Percentiles rank a stretch among this genome's conserved stretches.
Conservation (phyloP, 1,140 invertebrate genomes). For the Drosophila lacteicornis region DNA sequence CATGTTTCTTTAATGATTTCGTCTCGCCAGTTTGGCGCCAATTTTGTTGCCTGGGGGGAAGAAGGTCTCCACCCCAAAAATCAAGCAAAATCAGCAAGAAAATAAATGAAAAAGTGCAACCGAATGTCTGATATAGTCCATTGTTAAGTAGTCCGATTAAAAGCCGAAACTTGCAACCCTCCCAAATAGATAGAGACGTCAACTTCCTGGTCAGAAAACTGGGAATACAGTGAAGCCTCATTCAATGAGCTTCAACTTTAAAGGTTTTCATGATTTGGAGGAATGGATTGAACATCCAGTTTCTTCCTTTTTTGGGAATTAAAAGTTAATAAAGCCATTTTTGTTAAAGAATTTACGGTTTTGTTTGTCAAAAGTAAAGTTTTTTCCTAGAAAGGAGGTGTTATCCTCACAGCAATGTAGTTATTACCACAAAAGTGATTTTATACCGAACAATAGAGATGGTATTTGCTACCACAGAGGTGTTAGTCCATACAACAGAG, state of each 20-base stretch:
- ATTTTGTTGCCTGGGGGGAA: not conserved
- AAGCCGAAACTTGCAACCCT: slow-evolving; percentile 38
- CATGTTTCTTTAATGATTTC: slow-evolving; percentile 47
- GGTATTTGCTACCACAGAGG: not conserved
- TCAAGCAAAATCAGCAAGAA: slow-evolving; percentile 1
- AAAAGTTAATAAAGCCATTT: not conserved
- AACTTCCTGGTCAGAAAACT: not conserved
- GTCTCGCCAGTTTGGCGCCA: slow-evolving; percentile 51
- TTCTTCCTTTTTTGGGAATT: not conserved
- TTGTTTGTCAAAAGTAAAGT: not conserved
- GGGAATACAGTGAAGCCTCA: slow-evolving; percentile 1
- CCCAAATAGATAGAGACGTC: slow-evolving; percentile 31
- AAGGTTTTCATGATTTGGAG: too few relatives aligned
- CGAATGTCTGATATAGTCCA: slow-evolving; percentile 19
- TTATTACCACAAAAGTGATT: not conserved
- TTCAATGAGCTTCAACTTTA: not conserved
- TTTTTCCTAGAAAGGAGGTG: too few relatives aligned
- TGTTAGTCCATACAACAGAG: not conserved
- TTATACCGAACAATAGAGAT: too few relatives aligned
- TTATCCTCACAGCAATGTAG: not conserved
- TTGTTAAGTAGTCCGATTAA: slow-evolving; percentile 44
- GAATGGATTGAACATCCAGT: not conserved
- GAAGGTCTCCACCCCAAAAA: not conserved
- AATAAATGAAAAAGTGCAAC: slow-evolving; percentile 32
- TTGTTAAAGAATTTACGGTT: not conserved